A percentile compares a stretch with the other conserved stretches of the same genome.
phyloP scores from a whole-genome alignment of 2,888 invertebrate genomes.

The Drosophila nigritarsus region DNA sequence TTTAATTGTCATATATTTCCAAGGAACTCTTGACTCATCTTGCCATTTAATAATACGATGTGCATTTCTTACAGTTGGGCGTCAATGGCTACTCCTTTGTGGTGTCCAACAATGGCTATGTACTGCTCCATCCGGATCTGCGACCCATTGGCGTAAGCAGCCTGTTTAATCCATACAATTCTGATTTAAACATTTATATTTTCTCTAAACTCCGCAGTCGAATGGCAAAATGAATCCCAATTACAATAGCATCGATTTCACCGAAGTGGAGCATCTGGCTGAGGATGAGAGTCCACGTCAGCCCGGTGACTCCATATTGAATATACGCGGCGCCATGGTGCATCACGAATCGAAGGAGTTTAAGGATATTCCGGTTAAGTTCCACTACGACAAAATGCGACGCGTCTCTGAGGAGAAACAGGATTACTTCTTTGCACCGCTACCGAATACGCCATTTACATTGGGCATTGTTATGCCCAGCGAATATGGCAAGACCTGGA shows the following conservation, averaged over 20 bases:
- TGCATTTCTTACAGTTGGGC: constrained; percentile 90
- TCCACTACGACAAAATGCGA: constrained; percentile 94
- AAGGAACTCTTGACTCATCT: neutral
- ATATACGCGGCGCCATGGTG: constrained; percentile 89
- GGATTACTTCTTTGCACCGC: constrained; percentile 93
- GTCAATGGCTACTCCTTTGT: constrained; percentile 98
- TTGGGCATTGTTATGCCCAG: constrained; percentile 93
- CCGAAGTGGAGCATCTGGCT: constrained; percentile 96
- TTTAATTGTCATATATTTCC: neutral
- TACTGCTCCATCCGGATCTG: constrained; percentile 97
- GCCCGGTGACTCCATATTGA: constrained; percentile 87
- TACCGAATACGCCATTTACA: constrained; percentile 94
- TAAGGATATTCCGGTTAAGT: constrained; percentile 89
- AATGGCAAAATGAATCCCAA: constrained; percentile 90
- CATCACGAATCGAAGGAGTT: constrained; percentile 89
- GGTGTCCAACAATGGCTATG: constrained; percentile 98
- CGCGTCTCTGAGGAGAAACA: constrained; percentile 92
- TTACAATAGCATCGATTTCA: constrained; percentile 97
- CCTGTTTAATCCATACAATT: neutral
- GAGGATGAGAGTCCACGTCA: constrained; percentile 88
- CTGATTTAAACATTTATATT: too few relatives aligned
- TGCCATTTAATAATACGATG: neutral
- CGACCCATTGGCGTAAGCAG: constrained; percentile 91
- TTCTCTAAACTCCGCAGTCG: constrained; percentile 51
- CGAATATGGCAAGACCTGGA: constrained; percentile 88